Evolutionary conservation across 1,140 invertebrate genomes (phyloP), one percentile per base, ranked within the genome.

Genomic region (Papilio aristodemus): DNA sequence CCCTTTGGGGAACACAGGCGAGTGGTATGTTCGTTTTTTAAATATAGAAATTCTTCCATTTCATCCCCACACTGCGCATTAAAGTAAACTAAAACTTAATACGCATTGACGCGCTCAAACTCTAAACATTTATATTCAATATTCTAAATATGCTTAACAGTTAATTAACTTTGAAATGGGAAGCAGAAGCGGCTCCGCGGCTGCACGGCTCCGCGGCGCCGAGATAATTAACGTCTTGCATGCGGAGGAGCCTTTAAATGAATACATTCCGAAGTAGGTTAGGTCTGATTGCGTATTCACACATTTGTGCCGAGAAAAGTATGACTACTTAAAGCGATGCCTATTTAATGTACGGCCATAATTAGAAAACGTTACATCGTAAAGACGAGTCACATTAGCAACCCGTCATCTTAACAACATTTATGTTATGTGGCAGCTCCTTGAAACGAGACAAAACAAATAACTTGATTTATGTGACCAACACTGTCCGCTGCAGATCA

Each of bases 171-270:
- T 68, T 68, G 7, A 17, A 67, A 25, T 41, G 37, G 19, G 37
- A 64, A 64, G 37, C 19, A 41, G 8, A n/a, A n/a, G 27, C 27
- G 27, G 27, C 27, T 32, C 27, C 27, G 27, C 27, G n/a, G n/a
- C n/a, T n/a, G n/a, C n/a, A n/a, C n/a, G n/a, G n/a, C n/a, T n/a
- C n/a, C 19, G 14, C 37, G 36, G 5, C 17, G 19, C 17, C 37
- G 60, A 64, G 60, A 64, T 64, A 64, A 64, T 64, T 64, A 64
- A 64, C 38, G 60, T 64, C 60, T 64, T 25, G 60, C 60, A n/a
- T 27, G 60, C 60, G 7, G 38, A 64, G 60, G 38, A 43, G 38
- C 7, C 39, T 41, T 41, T 41, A 39, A 64, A 64, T 64, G 22
- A 64, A 64, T 41, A 41, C 60, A 41, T 64, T 64, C 38, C 60